These are phyloP conservation scores for Montipora capitata DNA, from an alignment of 92 coral and sea anemone genomes.

Conservation along the genomic window DNA sequence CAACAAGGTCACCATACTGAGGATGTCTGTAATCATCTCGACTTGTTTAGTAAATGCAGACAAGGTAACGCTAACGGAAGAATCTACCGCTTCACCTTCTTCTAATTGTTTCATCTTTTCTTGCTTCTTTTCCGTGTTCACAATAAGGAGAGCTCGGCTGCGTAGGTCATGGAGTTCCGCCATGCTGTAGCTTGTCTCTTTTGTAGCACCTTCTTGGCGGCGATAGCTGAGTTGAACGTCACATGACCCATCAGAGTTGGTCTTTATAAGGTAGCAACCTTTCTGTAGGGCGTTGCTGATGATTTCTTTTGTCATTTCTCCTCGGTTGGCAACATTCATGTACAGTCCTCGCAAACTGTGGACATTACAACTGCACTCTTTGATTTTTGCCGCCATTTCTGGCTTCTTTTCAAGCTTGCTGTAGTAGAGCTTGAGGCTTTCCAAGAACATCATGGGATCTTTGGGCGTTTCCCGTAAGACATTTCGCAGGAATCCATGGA, in stretches of 20 bases:
- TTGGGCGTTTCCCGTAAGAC: slow-evolving; percentile 60
- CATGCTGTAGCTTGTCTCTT: slow-evolving; percentile 78
- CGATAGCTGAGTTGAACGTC: slow-evolving; percentile 79
- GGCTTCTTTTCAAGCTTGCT: slow-evolving; percentile 39
- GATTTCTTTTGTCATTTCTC: slow-evolving; percentile 92
- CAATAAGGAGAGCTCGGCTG: slow-evolving; percentile 96
- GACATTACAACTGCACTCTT: slow-evolving; percentile 81
- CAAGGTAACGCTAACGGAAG: slow-evolving; percentile 57
- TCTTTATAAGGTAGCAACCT: slow-evolving; percentile 78
- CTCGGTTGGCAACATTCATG: slow-evolving; percentile 92
- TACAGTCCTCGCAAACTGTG: slow-evolving; percentile 88
- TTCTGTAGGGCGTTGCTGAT: slow-evolving; percentile 79
- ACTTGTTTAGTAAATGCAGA: slow-evolving; percentile 82
- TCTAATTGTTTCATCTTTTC: slow-evolving; percentile 10
- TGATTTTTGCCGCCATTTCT: slow-evolving; percentile 93
- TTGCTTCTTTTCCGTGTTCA: slow-evolving; percentile 83
- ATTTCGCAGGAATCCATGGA: slow-evolving; percentile 88
- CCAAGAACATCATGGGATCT: slow-evolving; percentile 63
- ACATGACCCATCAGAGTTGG: slow-evolving; percentile 45
- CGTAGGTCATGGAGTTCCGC: slow-evolving; percentile 91
- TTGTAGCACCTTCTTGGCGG: slow-evolving; percentile 60
- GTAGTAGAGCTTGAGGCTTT: slow-evolving; percentile 34
- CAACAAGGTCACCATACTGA: slow-evolving; percentile 50
- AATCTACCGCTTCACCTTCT: not conserved
- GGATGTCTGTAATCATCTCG: slow-evolving; percentile 86